Percentiles rank a stretch among this genome's conserved stretches.
phyloP scores from a whole-genome alignment of 1,140 invertebrate species.

The Pantala flavescens region DNA sequence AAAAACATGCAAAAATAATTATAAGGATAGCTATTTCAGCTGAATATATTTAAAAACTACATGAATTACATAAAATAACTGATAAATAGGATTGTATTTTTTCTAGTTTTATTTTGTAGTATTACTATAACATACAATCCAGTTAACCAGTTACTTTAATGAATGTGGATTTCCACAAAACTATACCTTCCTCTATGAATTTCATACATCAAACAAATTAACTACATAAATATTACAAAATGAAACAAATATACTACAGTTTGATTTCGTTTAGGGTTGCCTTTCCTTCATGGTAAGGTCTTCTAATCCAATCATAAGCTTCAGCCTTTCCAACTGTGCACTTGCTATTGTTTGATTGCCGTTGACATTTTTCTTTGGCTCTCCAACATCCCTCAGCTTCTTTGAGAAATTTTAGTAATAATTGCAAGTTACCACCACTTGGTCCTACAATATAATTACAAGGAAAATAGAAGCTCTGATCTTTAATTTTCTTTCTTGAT shows the following conservation, averaged over 20 bases:
- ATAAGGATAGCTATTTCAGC: no score
- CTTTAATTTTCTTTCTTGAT: constrained; percentile 25
- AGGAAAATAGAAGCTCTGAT: constrained; percentile 40
- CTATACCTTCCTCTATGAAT: no score
- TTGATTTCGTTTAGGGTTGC: neutral
- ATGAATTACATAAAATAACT: no score
- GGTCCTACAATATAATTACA: constrained; percentile 62
- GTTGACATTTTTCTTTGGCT: neutral
- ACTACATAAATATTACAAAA: neutral
- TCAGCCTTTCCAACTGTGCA: neutral
- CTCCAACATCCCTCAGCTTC: constrained; percentile 41
- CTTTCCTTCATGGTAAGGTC: neutral
- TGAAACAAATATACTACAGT: neutral
- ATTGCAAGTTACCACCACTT: constrained; percentile 54
- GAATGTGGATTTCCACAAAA: no score
- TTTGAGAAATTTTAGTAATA: constrained; percentile 53
- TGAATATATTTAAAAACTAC: no score
- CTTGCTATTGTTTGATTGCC: neutral
- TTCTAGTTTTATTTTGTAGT: no score
- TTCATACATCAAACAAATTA: no score
- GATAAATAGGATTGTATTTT: no score
- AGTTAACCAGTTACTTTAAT: no score
- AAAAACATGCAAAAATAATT: no score
- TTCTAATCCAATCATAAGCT: neutral
- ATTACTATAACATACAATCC: no score